Evolutionary conservation across 1,140 invertebrate species (phyloP).

Genomic region (Neodiprion pinetum): DNA sequence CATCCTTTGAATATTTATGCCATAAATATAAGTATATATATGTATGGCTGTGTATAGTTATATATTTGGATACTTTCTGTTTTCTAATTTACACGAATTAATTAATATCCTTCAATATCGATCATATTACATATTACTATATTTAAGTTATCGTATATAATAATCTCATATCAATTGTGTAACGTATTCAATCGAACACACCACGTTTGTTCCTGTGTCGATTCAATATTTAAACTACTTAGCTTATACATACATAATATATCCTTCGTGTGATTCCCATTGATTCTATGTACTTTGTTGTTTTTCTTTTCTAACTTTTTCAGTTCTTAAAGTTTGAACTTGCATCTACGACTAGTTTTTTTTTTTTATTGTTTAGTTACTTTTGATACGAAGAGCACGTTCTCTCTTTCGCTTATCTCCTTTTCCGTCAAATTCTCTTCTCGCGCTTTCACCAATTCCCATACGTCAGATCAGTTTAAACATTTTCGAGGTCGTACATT

Average conservation of each 20-base stretch:
- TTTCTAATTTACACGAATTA: slow-evolving; percentile 55
- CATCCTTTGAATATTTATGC: too few relatives aligned
- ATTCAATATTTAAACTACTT: slow-evolving; percentile 1
- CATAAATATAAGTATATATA: background rate
- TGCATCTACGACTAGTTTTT: too few relatives aligned
- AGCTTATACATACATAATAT: too few relatives aligned
- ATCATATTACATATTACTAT: slow-evolving; percentile 40
- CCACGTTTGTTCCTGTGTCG: background rate
- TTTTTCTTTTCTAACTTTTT: background rate
- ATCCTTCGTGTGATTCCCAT: background rate
- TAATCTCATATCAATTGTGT: slow-evolving; percentile 1
- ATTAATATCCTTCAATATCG: slow-evolving; percentile 37
- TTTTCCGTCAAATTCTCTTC: too few relatives aligned
- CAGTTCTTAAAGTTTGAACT: too few relatives aligned
- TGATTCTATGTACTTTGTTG: background rate
- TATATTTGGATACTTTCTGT: slow-evolving; percentile 55
- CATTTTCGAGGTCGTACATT: slow-evolving; percentile 21
- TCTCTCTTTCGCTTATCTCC: too few relatives aligned
- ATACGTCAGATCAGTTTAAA: too few relatives aligned
- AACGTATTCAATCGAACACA: background rate
- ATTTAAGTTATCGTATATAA: slow-evolving; percentile 26
- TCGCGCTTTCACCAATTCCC: too few relatives aligned
- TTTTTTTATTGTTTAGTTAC: too few relatives aligned
- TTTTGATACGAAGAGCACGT: too few relatives aligned
- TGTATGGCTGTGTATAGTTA: slow-evolving; percentile 31